Conservation (phyloP, 2,888 invertebrate genomes). For the Tinea trinotella region DNA sequence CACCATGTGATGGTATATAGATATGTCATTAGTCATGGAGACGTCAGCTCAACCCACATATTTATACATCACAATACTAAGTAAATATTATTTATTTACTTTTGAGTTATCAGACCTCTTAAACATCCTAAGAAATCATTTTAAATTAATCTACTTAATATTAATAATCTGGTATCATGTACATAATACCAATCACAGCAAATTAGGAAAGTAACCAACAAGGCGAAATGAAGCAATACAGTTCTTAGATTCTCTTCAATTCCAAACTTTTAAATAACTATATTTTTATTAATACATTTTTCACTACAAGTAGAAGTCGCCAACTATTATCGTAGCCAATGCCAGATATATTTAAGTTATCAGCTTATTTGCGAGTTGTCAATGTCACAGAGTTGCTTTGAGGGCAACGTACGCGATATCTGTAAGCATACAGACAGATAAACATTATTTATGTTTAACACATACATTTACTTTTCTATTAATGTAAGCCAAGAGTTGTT, state of each 20-base stretch:
- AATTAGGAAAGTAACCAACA: no score
- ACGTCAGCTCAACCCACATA: slow-evolving; percentile 37
- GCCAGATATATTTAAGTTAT: slow-evolving; percentile 35
- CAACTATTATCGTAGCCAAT: slow-evolving; percentile 11
- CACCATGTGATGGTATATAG: slow-evolving; percentile 35
- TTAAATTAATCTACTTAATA: no score
- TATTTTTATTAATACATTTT: neutral
- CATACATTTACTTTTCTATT: neutral
- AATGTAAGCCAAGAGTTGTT: slow-evolving; percentile 5
- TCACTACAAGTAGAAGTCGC: neutral
- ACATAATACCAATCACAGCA: no score
- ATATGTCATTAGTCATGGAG: slow-evolving; percentile 41
- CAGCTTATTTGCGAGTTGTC: slow-evolving; percentile 62
- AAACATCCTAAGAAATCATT: no score
- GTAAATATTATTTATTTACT: no score
- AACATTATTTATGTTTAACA: slow-evolving; percentile 15
- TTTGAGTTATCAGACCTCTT: no score
- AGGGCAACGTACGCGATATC: slow-evolving; percentile 67
- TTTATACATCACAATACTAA: neutral
- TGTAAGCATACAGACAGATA: slow-evolving; percentile 39
- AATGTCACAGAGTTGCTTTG: slow-evolving; percentile 67
- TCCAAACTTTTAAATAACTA: neutral
- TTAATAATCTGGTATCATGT: no score
- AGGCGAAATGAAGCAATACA: no score
- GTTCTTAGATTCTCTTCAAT: no score